Percentiles rank a stretch among this genome's conserved stretches.
Conservation (phyloP, 1,140 invertebrate genomes). For the Brachionus manjavacas region DNA sequence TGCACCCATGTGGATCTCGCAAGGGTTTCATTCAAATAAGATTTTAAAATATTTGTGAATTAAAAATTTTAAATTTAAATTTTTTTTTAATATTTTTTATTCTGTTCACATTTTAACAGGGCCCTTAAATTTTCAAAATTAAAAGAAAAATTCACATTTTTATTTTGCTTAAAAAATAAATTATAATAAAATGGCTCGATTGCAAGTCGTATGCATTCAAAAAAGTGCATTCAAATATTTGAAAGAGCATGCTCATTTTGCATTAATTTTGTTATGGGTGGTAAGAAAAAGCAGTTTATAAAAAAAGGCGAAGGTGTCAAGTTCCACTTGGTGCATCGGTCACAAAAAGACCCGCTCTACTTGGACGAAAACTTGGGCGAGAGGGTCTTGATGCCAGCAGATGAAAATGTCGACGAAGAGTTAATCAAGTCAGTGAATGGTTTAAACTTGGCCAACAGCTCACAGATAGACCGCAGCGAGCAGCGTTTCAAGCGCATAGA, state of each 20-base stretch:
- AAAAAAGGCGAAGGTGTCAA: constrained; percentile 84
- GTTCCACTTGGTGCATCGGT: constrained; percentile 83
- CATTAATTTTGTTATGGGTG: constrained; percentile 32
- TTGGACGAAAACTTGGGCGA: constrained; percentile 82
- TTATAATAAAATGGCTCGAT: no score
- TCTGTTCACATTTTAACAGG: no score
- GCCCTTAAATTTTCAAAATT: no score
- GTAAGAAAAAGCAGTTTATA: constrained; percentile 75
- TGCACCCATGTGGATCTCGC: no score
- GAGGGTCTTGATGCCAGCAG: constrained; percentile 66
- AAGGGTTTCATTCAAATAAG: no score
- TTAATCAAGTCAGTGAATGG: constrained; percentile 42
- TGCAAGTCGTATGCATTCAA: no score
- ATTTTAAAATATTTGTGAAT: no score
- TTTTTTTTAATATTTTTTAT: no score
- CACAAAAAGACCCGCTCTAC: constrained; percentile 81
- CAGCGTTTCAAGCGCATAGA: constrained; percentile 59
- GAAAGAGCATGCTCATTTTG: neutral
- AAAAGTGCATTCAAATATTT: neutral
- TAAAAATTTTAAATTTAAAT: no score
- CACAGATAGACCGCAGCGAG: neutral
- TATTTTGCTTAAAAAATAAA: no score
- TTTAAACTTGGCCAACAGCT: constrained; percentile 39
- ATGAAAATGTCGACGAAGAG: neutral
- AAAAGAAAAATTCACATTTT: no score